Conservation (phyloP, 2,113 vertebrate species). For the Hyaena hyaena region DNA sequence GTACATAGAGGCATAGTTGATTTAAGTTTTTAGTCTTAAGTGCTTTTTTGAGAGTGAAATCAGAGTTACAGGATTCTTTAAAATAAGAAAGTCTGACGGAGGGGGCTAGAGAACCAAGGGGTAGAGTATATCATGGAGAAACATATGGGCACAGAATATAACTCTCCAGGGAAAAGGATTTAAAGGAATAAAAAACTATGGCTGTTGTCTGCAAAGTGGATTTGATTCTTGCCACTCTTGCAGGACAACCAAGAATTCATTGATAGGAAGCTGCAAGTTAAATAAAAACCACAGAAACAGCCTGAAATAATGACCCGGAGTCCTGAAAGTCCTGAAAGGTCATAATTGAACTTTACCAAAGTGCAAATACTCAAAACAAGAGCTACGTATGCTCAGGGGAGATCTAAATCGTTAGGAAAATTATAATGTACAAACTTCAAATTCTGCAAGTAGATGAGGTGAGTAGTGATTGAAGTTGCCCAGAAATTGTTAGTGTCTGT, state of each 20-base stretch:
- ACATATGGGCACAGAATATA: neutral
- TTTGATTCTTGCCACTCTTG: neutral
- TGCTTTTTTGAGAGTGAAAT: neutral
- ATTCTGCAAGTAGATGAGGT: neutral
- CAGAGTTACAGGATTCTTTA: neutral
- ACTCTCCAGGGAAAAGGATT: neutral
- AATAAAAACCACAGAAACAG: neutral
- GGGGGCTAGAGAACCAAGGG: neutral
- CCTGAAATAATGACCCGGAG: neutral
- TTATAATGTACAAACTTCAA: neutral
- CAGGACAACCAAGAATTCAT: neutral
- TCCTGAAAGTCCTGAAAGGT: neutral
- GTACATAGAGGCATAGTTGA: neutral
- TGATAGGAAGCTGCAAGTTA: neutral
- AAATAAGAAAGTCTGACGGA: neutral
- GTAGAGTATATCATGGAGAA: neutral
- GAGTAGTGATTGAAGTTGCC: neutral
- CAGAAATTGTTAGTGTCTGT: neutral
- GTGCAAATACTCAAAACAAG: neutral
- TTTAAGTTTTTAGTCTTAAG: neutral
- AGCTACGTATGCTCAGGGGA: neutral
- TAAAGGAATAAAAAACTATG: neutral
- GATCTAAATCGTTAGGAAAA: constrained; percentile 23
- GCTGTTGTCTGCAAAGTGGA: neutral
- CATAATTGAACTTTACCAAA: neutral